phyloP scores from a whole-genome alignment of 2,113 vertebrate genomes.

The Prochilodus magdalenae region DNA sequence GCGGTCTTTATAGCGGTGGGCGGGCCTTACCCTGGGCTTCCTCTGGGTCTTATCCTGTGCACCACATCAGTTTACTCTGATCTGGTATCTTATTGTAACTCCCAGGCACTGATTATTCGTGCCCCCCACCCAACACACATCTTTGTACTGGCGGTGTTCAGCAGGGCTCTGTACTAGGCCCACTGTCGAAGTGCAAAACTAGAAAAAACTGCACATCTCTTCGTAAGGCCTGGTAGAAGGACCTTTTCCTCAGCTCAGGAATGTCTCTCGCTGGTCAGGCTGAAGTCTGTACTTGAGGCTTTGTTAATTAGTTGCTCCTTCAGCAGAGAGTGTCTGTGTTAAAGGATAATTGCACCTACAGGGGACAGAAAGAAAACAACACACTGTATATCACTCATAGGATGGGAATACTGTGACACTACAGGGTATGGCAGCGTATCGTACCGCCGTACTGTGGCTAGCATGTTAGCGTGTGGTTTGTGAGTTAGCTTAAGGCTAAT shows the following conservation, averaged over 20 bases:
- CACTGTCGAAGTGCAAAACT: slow-evolving; percentile 36
- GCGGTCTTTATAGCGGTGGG: slow-evolving; percentile 14
- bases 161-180: slow-evolving; percentile 19
- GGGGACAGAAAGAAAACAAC: neutral
- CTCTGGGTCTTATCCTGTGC: slow-evolving; percentile 3
- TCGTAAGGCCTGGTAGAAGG: slow-evolving; percentile 26
- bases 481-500: too few species aligned
- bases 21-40: neutral
- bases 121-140: neutral
- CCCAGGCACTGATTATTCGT: neutral
- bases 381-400: neutral
- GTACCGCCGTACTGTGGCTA: too few species aligned
- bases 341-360: slow-evolving; percentile 93
- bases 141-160: slow-evolving; percentile 13
- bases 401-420: too few species aligned
- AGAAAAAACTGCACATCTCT: slow-evolving; percentile 27
- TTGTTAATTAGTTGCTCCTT: slow-evolving; percentile 55
- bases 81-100: neutral
- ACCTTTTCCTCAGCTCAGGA: slow-evolving; percentile 34
- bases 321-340: slow-evolving; percentile 93
- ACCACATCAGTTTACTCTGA: neutral
- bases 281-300: slow-evolving; percentile 44
- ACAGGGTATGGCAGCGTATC: too few species aligned
- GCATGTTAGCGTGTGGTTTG: too few species aligned
- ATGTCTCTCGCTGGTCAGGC: slow-evolving; percentile 46